Percentiles rank a stretch among this genome's conserved stretches.
phyloP scores from a whole-genome alignment of 23 tunicate species.

The Phallusia fumigata region DNA sequence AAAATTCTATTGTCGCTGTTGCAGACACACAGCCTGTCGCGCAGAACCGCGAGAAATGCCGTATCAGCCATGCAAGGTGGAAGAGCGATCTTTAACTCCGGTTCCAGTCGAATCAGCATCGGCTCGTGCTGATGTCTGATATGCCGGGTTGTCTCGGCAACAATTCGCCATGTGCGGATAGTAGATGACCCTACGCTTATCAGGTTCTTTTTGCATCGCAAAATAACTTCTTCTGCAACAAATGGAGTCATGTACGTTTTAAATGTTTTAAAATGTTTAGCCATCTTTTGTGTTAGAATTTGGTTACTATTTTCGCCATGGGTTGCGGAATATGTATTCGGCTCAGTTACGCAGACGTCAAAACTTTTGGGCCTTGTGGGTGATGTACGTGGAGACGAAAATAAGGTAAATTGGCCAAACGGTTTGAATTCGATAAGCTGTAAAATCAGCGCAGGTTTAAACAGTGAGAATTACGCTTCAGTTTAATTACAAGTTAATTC shows the following conservation, averaged over 20 bases:
- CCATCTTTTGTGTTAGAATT: too few relatives aligned
- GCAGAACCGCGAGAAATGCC: conserved; percentile 24
- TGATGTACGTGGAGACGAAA: too few relatives aligned
- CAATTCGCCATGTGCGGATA: conserved; percentile 55
- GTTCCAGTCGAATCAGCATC: conserved; percentile 32
- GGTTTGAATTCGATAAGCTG: too few relatives aligned
- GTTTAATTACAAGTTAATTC: too few relatives aligned
- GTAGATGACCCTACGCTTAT: conserved; percentile 59
- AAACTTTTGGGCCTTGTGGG: too few relatives aligned
- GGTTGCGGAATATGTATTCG: too few relatives aligned
- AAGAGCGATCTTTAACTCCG: conserved; percentile 34
- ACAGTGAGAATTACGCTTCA: too few relatives aligned
- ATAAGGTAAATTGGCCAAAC: too few relatives aligned
- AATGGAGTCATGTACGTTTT: neutral
- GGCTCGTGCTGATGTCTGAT: neutral
- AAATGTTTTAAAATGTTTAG: neutral
- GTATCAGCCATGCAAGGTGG: conserved; percentile 37
- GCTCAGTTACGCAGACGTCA: too few relatives aligned
- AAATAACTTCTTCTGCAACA: neutral
- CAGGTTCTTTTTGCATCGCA: conserved; percentile 25
- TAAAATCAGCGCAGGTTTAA: too few relatives aligned
- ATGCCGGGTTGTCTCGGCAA: neutral
- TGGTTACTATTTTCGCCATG: too few relatives aligned
- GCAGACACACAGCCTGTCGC: conserved; percentile 43
- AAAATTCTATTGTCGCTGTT: conserved; percentile 29